Conservation (phyloP, 2,113 vertebrate genomes). For the Eublepharis macularius region DNA sequence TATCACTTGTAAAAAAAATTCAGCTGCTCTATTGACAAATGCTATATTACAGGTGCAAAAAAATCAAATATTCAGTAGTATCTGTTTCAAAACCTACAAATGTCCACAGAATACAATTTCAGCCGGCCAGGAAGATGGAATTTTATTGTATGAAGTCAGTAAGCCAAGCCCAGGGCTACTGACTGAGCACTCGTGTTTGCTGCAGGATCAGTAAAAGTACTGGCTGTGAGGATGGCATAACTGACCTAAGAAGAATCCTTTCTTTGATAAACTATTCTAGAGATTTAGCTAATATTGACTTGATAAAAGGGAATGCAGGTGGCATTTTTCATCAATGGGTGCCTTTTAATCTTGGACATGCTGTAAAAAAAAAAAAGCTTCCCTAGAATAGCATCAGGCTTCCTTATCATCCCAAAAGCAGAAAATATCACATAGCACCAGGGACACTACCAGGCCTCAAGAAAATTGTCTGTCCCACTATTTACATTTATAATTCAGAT, state of each 20-base stretch:
- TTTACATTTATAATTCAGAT: not conserved
- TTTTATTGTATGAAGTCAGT: not conserved
- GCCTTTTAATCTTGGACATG: not conserved
- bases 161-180: not conserved
- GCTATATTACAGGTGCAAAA: constrained; percentile 34
- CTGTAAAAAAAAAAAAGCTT: not conserved
- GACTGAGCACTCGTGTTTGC: not conserved
- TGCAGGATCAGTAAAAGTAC: not conserved
- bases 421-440: not conserved
- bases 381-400: not conserved
- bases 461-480: not conserved
- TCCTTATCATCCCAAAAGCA: not conserved
- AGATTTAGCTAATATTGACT: not conserved
- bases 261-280: not conserved
- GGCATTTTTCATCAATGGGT: not conserved
- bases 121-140: not conserved
- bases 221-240: not conserved
- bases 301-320: not conserved
- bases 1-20: not conserved
- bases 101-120: constrained; percentile 3
- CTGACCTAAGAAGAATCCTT: not conserved
- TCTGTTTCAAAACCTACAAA: not conserved
- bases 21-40: constrained; percentile 33
- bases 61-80: not conserved
- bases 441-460: not conserved